These are phyloP conservation scores for Dendrolimus kikuchii DNA, from an alignment of 1,140 invertebrate species.

Conservation along the genomic window DNA sequence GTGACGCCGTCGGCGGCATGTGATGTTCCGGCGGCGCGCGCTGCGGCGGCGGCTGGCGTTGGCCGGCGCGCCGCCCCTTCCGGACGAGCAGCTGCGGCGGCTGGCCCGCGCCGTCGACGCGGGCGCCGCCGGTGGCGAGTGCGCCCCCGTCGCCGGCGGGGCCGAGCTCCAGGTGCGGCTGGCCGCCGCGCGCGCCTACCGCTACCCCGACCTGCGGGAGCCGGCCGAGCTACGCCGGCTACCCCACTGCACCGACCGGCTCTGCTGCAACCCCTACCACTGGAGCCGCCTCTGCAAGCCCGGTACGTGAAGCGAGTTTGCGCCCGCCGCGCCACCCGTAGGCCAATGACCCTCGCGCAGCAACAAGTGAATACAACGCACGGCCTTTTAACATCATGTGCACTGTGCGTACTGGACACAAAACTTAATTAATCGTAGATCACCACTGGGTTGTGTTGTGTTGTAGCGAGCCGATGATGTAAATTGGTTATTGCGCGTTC, in stretches of 20 bases:
- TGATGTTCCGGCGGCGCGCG: conserved; percentile 65
- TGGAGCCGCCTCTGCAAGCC: conserved; percentile 84
- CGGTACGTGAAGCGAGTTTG: conserved; percentile 73
- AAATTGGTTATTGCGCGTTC: background rate
- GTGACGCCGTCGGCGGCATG: conserved; percentile 51
- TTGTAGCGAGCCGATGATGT: too few species aligned
- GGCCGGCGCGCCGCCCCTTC: conserved; percentile 41
- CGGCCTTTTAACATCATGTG: background rate
- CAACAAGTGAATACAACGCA: conserved; percentile 45
- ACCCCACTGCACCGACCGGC: conserved; percentile 76
- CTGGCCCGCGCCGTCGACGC: conserved; percentile 47
- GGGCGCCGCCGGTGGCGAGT: conserved; percentile 35
- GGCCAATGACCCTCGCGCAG: conserved; percentile 24
- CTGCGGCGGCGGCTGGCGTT: conserved; percentile 59
- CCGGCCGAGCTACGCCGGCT: conserved; percentile 78
- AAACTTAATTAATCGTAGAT: too few species aligned
- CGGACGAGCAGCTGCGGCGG: conserved; percentile 41
- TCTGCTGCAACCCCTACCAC: conserved; percentile 88
- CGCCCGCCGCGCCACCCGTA: too few species aligned
- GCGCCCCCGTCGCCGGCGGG: conserved; percentile 31
- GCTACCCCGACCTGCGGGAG: conserved; percentile 80
- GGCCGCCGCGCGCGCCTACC: conserved; percentile 74
- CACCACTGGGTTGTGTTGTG: too few species aligned
- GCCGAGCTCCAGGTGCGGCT: conserved; percentile 29
- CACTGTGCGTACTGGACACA: too few species aligned